A percentile compares a stretch with the other conserved stretches of the same genome.
phyloP scores from a whole-genome alignment of 2,797 vertebrate genomes.

The Rhinogobio ventralis region DNA sequence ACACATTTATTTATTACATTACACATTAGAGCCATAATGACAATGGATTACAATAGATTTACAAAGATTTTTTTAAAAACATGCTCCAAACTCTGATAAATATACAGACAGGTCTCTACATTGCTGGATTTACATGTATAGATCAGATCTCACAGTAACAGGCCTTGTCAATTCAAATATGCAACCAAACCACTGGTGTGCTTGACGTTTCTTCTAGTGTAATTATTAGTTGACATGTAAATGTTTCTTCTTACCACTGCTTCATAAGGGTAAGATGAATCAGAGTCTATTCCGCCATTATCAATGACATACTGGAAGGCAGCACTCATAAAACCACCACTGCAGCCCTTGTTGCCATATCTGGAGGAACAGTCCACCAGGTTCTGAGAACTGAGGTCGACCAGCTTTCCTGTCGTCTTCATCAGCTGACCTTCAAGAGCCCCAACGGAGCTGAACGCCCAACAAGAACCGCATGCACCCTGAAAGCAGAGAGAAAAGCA shows the following conservation, averaged over 20 bases:
- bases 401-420: slow-evolving; percentile 80
- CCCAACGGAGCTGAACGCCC: slow-evolving; percentile 91
- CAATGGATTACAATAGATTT: neutral
- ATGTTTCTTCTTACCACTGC: slow-evolving; percentile 71
- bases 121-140: no score
- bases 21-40: neutral
- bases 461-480: slow-evolving; percentile 88
- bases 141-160: neutral
- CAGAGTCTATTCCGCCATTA: slow-evolving; percentile 87
- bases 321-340: slow-evolving; percentile 74
- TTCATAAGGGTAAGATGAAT: slow-evolving; percentile 82
- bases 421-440: slow-evolving; percentile 88
- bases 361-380: slow-evolving; percentile 86
- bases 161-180: neutral
- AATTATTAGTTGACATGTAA: neutral
- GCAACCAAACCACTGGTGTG: neutral
- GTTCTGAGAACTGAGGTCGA: slow-evolving; percentile 90
- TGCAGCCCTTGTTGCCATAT: slow-evolving; percentile 85
- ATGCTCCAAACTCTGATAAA: neutral
- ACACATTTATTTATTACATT: slow-evolving; percentile 22
- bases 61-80: neutral
- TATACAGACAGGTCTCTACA: neutral
- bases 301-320: slow-evolving; percentile 90
- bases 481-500: slow-evolving; percentile 55
- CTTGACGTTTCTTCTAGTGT: neutral